Evolutionary conservation across 1,140 invertebrate genomes (phyloP).

Genomic region (Oncopodura yosiiana): DNA sequence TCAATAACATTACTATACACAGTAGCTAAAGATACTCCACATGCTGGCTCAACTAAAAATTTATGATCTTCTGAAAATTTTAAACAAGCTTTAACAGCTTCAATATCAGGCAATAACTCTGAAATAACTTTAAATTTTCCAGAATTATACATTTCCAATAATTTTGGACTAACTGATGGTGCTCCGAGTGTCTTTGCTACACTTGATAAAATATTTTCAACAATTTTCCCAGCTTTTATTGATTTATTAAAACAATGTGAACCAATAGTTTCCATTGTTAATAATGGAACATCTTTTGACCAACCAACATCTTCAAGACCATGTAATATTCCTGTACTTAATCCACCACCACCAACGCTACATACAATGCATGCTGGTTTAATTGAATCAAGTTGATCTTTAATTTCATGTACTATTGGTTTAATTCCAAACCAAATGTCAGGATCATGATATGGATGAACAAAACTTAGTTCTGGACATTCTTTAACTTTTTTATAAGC

Average conservation of each 20-base stretch:
- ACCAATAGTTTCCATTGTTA: constrained; percentile 47
- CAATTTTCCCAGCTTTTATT: too few relatives aligned
- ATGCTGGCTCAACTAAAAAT: constrained; percentile 46
- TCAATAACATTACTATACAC: constrained; percentile 36
- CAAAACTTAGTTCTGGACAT: too few relatives aligned
- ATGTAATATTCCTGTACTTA: too few relatives aligned
- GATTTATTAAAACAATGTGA: constrained; percentile 43
- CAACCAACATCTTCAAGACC: too few relatives aligned
- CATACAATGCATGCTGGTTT: too few relatives aligned
- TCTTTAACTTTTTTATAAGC: too few relatives aligned
- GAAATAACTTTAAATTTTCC: constrained; percentile 40
- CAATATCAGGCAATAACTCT: constrained; percentile 41
- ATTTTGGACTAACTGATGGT: constrained; percentile 37
- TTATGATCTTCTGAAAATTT: constrained; percentile 44
- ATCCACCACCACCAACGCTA: too few relatives aligned
- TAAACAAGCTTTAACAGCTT: constrained; percentile 44
- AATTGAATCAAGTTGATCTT: too few relatives aligned
- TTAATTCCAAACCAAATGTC: too few relatives aligned
- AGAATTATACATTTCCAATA: constrained; percentile 40
- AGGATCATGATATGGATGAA: too few relatives aligned
- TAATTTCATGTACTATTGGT: too few relatives aligned
- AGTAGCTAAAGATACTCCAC: constrained; percentile 44
- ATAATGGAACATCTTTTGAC: constrained; percentile 42
- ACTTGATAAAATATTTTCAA: too few relatives aligned
- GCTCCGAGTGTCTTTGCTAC: constrained; percentile 44